Conservation (phyloP, 2,888 invertebrate genomes). For the Deilephila porcellus region DNA sequence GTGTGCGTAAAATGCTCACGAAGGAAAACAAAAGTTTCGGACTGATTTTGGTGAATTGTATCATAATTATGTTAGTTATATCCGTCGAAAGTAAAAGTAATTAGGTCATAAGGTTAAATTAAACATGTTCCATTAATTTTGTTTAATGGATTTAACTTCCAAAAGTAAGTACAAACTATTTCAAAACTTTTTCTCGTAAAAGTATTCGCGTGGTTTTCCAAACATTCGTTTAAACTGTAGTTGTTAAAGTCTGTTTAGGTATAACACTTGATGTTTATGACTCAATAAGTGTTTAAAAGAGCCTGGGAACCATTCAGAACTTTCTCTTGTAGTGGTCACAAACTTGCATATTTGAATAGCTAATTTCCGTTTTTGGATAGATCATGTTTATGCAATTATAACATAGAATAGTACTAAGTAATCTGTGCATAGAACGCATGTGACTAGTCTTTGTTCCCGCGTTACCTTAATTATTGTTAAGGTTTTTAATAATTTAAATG, state of each 20-base stretch:
- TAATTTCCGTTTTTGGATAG: constrained; percentile 46
- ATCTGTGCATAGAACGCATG: constrained; percentile 14
- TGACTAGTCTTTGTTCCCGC: constrained; percentile 1
- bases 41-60: constrained; percentile 19
- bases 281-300: not conserved
- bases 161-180: constrained; percentile 18
- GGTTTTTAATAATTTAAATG: not conserved
- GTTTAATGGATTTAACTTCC: not conserved
- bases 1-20: constrained; percentile 16
- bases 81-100: constrained; percentile 38
- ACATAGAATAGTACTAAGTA: too few relatives aligned
- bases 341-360: constrained; percentile 46
- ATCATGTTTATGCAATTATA: constrained; percentile 38
- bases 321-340: constrained; percentile 35
- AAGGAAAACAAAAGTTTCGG: constrained; percentile 34
- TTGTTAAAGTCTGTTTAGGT: not conserved
- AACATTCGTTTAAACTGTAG: not conserved
- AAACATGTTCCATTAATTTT: too few relatives aligned
- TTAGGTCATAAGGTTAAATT: not conserved
- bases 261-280: not conserved
- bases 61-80: constrained; percentile 23
- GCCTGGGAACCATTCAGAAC: constrained; percentile 31
- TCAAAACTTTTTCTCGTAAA: not conserved
- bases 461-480: not conserved
- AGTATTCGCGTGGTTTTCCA: constrained; percentile 8